Conservation (phyloP, 1,140 invertebrate genomes). For the Trichomalopsis sarcophagae region DNA sequence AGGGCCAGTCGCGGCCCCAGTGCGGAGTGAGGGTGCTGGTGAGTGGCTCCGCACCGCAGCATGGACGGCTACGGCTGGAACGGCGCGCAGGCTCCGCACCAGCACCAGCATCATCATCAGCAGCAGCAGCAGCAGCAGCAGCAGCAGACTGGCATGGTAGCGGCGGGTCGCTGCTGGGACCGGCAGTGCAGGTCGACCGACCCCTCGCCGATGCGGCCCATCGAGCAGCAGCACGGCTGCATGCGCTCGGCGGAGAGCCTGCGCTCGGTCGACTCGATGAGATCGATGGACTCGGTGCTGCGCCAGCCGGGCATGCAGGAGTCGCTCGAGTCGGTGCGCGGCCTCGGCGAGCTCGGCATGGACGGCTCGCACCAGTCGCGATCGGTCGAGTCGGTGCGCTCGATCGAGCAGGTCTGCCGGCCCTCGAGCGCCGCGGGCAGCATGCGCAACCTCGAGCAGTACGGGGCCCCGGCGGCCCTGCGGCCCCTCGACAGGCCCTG, state of each 20-base stretch:
- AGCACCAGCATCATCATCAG: not conserved
- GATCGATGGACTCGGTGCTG: slow-evolving; percentile 66
- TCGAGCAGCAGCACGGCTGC: slow-evolving; percentile 62
- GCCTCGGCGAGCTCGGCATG: not conserved
- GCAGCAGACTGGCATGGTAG: slow-evolving; percentile 13
- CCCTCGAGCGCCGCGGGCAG: slow-evolving; percentile 30
- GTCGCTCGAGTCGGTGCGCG: not conserved
- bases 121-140: not conserved
- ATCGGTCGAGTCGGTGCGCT: slow-evolving; percentile 65
- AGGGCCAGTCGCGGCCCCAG: slow-evolving; percentile 57
- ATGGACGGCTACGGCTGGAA: slow-evolving; percentile 24
- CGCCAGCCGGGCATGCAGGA: slow-evolving; percentile 36
- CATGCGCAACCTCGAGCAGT: slow-evolving; percentile 59
- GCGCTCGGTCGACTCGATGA: slow-evolving; percentile 72
- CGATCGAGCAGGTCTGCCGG: slow-evolving; percentile 52
- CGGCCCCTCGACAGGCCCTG: slow-evolving; percentile 69
- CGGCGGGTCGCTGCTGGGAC: slow-evolving; percentile 68
- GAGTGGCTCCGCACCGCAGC: slow-evolving; percentile 49
- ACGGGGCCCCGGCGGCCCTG: slow-evolving; percentile 53
- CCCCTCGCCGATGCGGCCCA: slow-evolving; percentile 71
- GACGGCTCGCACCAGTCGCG: slow-evolving; percentile 62
- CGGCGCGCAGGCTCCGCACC: not conserved
- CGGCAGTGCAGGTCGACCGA: slow-evolving; percentile 71
- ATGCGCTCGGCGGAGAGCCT: slow-evolving; percentile 70
- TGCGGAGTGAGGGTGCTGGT: slow-evolving; percentile 35